These are phyloP conservation scores for Fratercula arctica DNA, from an alignment of 2,797 vertebrate genomes.

Conservation along the genomic window DNA sequence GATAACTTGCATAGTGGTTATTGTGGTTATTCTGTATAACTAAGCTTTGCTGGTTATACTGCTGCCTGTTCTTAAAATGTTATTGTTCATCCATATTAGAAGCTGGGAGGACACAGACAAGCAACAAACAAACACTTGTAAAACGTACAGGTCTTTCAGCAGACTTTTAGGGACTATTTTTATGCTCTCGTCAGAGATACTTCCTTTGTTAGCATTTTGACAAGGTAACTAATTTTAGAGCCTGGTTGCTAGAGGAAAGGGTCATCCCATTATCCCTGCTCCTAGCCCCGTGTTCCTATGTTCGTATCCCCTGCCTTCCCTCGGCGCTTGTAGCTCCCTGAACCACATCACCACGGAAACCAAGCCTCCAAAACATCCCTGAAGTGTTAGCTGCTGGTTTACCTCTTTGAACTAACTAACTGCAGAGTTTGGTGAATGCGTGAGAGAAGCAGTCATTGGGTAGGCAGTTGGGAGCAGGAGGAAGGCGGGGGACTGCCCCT, in stretches of 20 bases:
- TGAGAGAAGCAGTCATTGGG: not conserved
- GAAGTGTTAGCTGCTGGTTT: not conserved
- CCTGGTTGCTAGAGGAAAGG: not conserved
- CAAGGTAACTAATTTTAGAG: not conserved
- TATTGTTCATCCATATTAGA: not conserved
- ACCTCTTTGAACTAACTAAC: not conserved
- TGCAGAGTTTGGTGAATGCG: not conserved
- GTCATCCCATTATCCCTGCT: not conserved
- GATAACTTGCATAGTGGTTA: not conserved
- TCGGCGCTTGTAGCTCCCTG: not conserved
- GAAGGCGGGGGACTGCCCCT: not conserved
- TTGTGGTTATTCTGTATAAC: not conserved
- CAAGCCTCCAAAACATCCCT: not conserved
- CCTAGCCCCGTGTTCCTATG: not conserved
- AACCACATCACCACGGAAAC: not conserved
- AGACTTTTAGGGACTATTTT: not conserved
- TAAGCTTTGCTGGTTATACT: not conserved
- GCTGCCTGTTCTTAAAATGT: not conserved
- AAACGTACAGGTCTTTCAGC: not conserved
- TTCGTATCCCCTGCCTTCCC: not conserved
- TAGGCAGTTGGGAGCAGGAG: accelerated
- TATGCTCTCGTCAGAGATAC: not conserved
- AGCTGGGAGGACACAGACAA: not conserved
- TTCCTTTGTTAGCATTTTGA: not conserved
- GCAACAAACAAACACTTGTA: not conserved